Evolutionary conservation across 2,888 invertebrate species (phyloP).

Genomic region (Nowickia ferox): DNA sequence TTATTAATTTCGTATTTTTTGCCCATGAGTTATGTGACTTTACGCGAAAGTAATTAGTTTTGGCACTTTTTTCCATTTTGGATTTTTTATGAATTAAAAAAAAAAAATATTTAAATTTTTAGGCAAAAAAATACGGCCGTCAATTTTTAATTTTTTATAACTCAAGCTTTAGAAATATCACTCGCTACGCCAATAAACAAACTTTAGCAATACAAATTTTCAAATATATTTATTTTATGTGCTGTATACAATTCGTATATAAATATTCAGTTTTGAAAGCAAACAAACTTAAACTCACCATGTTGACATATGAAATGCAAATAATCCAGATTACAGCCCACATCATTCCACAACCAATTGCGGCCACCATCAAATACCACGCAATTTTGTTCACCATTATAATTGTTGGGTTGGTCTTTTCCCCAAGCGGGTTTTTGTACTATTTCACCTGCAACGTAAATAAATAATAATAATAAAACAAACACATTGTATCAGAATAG

Average conservation of each 20-base stretch:
- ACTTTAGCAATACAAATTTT: too few species aligned
- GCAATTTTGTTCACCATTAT: slow-evolving; percentile 97
- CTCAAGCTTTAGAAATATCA: too few species aligned
- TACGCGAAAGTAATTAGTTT: too few species aligned
- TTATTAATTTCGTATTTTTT: too few species aligned
- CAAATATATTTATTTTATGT: too few species aligned
- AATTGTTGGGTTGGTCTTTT: slow-evolving; percentile 97
- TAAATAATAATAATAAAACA: background rate
- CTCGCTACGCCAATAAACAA: too few species aligned
- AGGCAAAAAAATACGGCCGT: too few species aligned
- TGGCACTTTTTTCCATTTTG: too few species aligned
- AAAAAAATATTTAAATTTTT: too few species aligned
- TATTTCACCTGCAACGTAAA: slow-evolving; percentile 86
- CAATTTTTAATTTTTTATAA: too few species aligned
- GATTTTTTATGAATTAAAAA: too few species aligned
- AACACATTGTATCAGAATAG: slow-evolving; percentile 12
- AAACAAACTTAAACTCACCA: slow-evolving; percentile 86
- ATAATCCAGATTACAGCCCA: slow-evolving; percentile 96
- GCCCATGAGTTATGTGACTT: too few species aligned
- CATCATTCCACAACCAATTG: slow-evolving; percentile 97
- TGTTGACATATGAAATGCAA: slow-evolving; percentile 96
- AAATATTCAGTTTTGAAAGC: background rate
- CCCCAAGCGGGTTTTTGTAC: slow-evolving; percentile 94
- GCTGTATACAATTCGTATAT: background rate
- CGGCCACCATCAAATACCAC: slow-evolving; percentile 96